Percentiles rank a stretch among this genome's conserved stretches.
Evolutionary conservation across 2,888 invertebrate genomes (phyloP).

Genomic region (Drosophila kanekoi): DNA sequence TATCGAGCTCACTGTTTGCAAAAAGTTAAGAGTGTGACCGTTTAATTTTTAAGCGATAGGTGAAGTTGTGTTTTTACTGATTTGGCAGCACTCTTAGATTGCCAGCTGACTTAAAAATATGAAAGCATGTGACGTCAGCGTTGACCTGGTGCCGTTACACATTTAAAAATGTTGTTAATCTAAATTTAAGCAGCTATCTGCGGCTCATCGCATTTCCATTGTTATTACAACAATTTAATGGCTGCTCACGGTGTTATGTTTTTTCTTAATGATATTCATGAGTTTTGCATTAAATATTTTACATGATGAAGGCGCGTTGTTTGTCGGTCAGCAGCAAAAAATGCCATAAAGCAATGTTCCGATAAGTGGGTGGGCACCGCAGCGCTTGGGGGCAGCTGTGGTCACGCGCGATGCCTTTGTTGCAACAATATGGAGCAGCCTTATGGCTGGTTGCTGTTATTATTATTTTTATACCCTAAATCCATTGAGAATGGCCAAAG

Average conservation of each 20-base stretch:
- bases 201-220: constrained; percentile 38
- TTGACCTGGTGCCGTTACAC: constrained; percentile 14
- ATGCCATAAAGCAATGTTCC: constrained; percentile 51
- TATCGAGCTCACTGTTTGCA: constrained; percentile 4
- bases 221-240: constrained; percentile 53
- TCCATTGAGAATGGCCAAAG: too few relatives aligned
- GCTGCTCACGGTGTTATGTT: constrained; percentile 19
- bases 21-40: constrained; percentile 20
- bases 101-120: constrained; percentile 8
- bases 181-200: constrained; percentile 17
- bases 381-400: constrained; percentile 60
- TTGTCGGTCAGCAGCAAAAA: constrained; percentile 43
- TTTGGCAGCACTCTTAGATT: constrained; percentile 13
- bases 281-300: constrained; percentile 56
- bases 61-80: neutral
- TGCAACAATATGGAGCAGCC: constrained; percentile 69
- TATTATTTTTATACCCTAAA: constrained; percentile 24
- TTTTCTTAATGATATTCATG: constrained; percentile 73
- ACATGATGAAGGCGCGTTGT: constrained; percentile 56
- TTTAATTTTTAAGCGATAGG: neutral
- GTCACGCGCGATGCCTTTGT: constrained; percentile 61
- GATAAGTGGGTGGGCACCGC: constrained; percentile 61
- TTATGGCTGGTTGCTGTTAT: constrained; percentile 51
- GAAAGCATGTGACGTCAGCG: neutral
- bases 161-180: constrained; percentile 27